A percentile compares a stretch with the other conserved stretches of the same genome.
Conservation (phyloP, 2,888 invertebrate species). For the Eurytoma adleriae region DNA sequence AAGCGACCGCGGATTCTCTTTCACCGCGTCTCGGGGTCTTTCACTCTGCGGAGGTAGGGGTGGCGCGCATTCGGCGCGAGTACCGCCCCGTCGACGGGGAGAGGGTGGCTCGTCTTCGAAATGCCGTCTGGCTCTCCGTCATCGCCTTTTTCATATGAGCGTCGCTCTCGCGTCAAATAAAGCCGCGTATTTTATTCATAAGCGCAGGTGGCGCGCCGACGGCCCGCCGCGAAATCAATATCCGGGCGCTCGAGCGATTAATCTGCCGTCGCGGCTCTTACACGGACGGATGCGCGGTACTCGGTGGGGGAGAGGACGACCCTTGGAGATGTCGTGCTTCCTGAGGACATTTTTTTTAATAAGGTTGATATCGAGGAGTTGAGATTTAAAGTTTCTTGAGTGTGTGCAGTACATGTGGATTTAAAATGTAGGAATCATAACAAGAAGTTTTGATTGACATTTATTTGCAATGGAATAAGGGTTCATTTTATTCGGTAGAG, state of each 20-base stretch:
- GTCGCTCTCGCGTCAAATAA: slow-evolving; percentile 61
- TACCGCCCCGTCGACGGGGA: not conserved
- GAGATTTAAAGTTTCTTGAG: too few species aligned
- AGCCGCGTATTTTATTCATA: slow-evolving; percentile 71
- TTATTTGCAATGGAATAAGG: too few species aligned
- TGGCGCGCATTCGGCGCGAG: too few species aligned
- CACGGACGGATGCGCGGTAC: not conserved
- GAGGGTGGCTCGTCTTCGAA: not conserved
- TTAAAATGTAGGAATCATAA: too few species aligned
- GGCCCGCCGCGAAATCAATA: slow-evolving; percentile 66
- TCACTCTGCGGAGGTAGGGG: not conserved
- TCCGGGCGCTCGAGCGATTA: slow-evolving; percentile 45
- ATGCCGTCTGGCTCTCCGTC: not conserved
- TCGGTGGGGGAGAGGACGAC: too few species aligned
- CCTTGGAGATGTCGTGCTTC: too few species aligned
- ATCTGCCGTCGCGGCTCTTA: slow-evolving; percentile 1
- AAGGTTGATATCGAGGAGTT: too few species aligned
- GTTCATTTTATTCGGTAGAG: too few species aligned
- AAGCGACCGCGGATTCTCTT: slow-evolving; percentile 10
- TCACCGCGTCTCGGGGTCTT: not conserved
- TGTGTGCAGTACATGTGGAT: too few species aligned
- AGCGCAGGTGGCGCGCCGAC: slow-evolving; percentile 58
- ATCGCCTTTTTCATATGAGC: slow-evolving; percentile 2
- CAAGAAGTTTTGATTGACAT: too few species aligned
- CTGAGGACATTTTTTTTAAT: too few species aligned